Conservation (phyloP, 2,797 vertebrate species). For the Alca torda region DNA sequence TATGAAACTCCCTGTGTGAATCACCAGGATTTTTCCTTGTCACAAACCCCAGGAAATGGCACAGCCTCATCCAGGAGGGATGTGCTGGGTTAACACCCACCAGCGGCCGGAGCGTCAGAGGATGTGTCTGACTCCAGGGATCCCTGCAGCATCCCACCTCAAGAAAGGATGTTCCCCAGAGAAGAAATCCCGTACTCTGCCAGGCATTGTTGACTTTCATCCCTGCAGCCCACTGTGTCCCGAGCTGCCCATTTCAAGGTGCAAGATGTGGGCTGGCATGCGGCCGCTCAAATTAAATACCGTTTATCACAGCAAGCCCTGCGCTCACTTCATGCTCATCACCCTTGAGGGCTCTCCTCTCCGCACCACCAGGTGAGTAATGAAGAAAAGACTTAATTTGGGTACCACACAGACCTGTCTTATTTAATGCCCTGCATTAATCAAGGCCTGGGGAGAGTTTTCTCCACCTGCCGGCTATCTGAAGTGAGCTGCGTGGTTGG, state of each 20-base stretch:
- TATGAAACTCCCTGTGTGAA: neutral
- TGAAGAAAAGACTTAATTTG: neutral
- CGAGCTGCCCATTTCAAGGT: neutral
- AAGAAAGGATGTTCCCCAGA: neutral
- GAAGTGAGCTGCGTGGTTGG: neutral
- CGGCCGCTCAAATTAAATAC: neutral
- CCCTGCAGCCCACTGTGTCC: neutral
- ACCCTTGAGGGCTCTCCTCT: neutral
- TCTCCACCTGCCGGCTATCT: neutral
- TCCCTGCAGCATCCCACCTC: neutral
- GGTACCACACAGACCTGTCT: neutral
- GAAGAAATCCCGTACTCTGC: neutral
- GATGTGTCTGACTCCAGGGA: neutral
- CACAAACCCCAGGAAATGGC: neutral
- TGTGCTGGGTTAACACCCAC: neutral
- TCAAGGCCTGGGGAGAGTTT: neutral
- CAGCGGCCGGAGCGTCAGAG: neutral
- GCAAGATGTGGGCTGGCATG: fast-evolving
- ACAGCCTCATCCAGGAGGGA: neutral
- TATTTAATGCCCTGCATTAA: neutral
- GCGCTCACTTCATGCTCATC: neutral
- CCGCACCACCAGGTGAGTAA: neutral
- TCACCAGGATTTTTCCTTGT: neutral
- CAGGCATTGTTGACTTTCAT: neutral
- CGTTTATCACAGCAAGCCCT: neutral